Evolutionary conservation across 1,140 invertebrate species (phyloP), one percentile per base, ranked within the genome.

Genomic region (Prorops nasuta): DNA sequence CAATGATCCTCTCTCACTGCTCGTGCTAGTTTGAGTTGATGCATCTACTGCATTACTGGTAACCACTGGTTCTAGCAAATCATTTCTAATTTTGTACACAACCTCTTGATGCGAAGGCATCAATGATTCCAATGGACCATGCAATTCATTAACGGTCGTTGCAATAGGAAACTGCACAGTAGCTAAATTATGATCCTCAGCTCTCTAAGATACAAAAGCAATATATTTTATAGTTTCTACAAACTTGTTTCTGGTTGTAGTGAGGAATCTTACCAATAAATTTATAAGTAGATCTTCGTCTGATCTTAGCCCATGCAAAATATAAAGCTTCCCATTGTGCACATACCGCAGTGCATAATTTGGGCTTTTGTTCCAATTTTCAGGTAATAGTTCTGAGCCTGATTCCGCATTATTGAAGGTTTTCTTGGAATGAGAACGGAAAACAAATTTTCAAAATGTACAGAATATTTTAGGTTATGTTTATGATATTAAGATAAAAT

Each of bases 281-380:
- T 87, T 88, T 1, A 87, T 63, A 42, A 88, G 73, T 17, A 87
- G 63, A 66, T 81, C 81, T 32, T 75, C 78, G 64, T 87, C 83
- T 19, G 84, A 83, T 38, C 73, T 81, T 35, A 84, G 73, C n/a
- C 79, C 85, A 60, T 86, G 77, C 1, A 89, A 71, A 58, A 89
- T 80, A 64, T 84, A 89, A 2, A 90, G 67, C 62, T 82, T 79
- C 9, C 80, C 81, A 40, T 87, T 72, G 40, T 80, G 80, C 24
- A 86, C 56, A 67, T 90, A 90, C 54, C 87, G 80, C 7, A 89
- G 61, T 1, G 82, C 74, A 66, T 87, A 89, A 46, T 77, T 81
- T 10, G 63, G 47, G 34, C 74, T 71, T 19, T 80, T 77, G 69
- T 85, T 89, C 89, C 89, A 91, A 44, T 73, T 79, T 41, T 81